phyloP scores from a whole-genome alignment of 2,888 invertebrate genomes.

The Pantelozetes paolii region DNA sequence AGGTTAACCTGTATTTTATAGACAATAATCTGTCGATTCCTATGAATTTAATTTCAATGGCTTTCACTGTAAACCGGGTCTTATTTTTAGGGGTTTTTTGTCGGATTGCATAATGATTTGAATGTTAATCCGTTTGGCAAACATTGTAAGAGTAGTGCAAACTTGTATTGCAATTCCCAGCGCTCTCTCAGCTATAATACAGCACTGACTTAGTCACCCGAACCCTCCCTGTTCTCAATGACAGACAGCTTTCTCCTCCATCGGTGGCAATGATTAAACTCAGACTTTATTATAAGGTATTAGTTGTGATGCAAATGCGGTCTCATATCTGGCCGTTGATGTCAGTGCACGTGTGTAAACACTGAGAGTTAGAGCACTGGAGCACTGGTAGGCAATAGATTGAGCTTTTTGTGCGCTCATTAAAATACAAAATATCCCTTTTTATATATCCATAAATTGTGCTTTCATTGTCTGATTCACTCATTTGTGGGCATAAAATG shows the following conservation, averaged over 20 bases:
- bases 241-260: background rate
- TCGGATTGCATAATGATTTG: slow-evolving; percentile 12
- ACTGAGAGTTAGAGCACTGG: background rate
- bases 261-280: slow-evolving; percentile 20
- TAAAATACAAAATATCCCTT: background rate
- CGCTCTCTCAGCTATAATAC: no score
- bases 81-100: background rate
- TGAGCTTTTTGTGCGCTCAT: no score
- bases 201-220: background rate
- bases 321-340: slow-evolving; percentile 16
- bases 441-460: background rate
- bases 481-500: background rate
- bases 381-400: background rate
- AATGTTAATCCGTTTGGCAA: slow-evolving; percentile 19
- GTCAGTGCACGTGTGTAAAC: slow-evolving; percentile 21
- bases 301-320: slow-evolving; percentile 10
- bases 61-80: background rate
- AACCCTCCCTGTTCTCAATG: background rate
- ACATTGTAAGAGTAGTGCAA: background rate
- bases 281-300: background rate
- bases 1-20: background rate
- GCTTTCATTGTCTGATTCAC: background rate
- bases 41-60: slow-evolving; percentile 10
- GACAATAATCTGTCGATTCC: background rate
- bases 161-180: slow-evolving; percentile 5